Conservation (phyloP, 2,888 invertebrate species). For the Diaphora mendica region DNA sequence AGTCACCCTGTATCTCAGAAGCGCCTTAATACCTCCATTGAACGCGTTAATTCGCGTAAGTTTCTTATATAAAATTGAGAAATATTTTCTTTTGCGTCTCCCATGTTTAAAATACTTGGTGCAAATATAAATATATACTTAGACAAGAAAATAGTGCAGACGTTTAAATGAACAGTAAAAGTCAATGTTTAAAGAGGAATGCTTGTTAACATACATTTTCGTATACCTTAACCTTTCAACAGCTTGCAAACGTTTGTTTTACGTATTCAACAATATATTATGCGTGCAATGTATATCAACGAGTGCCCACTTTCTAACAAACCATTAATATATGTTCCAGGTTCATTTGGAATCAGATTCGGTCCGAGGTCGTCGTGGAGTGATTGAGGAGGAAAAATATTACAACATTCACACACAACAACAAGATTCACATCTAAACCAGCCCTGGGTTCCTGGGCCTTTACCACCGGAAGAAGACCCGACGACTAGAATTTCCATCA, state of each 20-base stretch:
- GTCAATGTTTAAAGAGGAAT: constrained; percentile 1
- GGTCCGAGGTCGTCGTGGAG: constrained; percentile 75
- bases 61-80: constrained; percentile 9
- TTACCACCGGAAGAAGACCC: constrained; percentile 75
- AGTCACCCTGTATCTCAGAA: background rate
- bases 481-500: constrained; percentile 77
- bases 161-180: background rate
- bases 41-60: constrained; percentile 5
- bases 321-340: constrained; percentile 49
- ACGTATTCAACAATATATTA: background rate
- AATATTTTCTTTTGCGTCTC: constrained; percentile 13
- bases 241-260: background rate
- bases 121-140: background rate
- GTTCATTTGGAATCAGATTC: constrained; percentile 62
- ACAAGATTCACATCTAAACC: constrained; percentile 61
- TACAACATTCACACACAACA: constrained; percentile 72
- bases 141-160: constrained; percentile 1
- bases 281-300: background rate
- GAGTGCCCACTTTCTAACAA: background rate
- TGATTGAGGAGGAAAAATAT: constrained; percentile 82
- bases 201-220: background rate
- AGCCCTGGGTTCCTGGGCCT: constrained; percentile 79
- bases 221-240: constrained; percentile 8
- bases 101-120: background rate
- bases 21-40: no score